These are phyloP conservation scores for Papilio polyxenes DNA, from an alignment of 1,140 invertebrate genomes.

Conservation along the genomic window DNA sequence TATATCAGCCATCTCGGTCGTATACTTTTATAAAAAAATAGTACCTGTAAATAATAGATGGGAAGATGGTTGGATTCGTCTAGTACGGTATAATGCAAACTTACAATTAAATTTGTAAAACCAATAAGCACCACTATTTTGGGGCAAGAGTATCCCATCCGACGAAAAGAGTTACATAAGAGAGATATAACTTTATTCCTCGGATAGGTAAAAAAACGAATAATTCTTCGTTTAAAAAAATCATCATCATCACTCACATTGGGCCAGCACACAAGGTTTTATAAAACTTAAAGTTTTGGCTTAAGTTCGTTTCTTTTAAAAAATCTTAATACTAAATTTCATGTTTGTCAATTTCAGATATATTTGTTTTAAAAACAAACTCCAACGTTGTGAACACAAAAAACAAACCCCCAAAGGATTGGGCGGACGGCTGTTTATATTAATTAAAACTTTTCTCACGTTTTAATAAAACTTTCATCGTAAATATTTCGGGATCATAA, in stretches of 20 bases:
- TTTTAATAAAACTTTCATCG: slow-evolving; percentile 30
- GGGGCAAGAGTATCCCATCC: no score
- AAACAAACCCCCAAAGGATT: slow-evolving; percentile 24
- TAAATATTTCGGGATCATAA: slow-evolving; percentile 25
- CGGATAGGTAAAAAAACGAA: no score
- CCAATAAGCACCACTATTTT: no score
- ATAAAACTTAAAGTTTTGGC: no score
- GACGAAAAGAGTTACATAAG: no score
- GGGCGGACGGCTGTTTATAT: slow-evolving; percentile 15
- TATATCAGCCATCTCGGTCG: neutral
- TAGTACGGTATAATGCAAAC: no score
- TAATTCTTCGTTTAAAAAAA: neutral
- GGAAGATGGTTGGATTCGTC: no score
- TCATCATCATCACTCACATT: no score
- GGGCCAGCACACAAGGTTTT: no score
- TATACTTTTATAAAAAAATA: neutral
- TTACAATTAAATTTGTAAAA: no score
- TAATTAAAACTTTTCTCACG: slow-evolving; percentile 34
- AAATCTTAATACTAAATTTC: neutral
- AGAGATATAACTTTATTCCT: no score
- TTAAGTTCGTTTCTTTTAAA: no score
- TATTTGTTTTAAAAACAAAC: slow-evolving; percentile 13
- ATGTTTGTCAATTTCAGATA: neutral
- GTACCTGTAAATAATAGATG: neutral
- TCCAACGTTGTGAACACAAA: neutral